Evolutionary conservation across 2,888 invertebrate species (phyloP).

Genomic region (Campoplex capitator): DNA sequence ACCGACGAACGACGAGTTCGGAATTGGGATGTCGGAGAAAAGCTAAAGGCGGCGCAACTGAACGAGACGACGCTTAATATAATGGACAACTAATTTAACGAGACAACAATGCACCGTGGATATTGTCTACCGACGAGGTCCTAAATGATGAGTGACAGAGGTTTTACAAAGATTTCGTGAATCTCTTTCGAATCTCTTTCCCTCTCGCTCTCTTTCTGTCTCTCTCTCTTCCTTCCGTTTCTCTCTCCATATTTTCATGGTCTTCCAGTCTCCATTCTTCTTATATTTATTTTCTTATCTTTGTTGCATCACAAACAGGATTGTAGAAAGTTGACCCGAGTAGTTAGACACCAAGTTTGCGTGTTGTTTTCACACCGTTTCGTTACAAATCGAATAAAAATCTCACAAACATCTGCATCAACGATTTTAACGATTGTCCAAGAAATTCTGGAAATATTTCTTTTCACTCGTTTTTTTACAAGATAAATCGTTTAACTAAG

Average conservation of each 20-base stretch:
- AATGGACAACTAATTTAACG: conserved; percentile 79
- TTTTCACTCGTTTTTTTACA: background rate
- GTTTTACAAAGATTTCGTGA: conserved; percentile 74
- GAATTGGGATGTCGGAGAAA: conserved; percentile 10
- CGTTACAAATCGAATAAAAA: too few relatives aligned
- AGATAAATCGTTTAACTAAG: background rate
- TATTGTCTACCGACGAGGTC: conserved; percentile 73
- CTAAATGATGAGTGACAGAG: conserved; percentile 77
- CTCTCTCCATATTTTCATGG: background rate
- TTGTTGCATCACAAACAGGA: background rate
- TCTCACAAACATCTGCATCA: too few relatives aligned
- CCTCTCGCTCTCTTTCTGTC: background rate
- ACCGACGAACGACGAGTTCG: conserved; percentile 39
- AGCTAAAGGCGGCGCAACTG: conserved; percentile 5
- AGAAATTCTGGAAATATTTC: too few relatives aligned
- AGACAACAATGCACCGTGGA: conserved; percentile 75
- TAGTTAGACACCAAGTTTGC: background rate
- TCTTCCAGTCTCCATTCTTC: background rate
- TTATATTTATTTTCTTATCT: background rate
- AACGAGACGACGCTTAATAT: conserved; percentile 68
- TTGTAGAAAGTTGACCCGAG: background rate
- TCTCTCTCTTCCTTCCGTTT: too few relatives aligned
- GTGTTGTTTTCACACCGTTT: background rate
- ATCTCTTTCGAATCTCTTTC: conserved; percentile 1
- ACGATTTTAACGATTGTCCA: too few relatives aligned